These are phyloP conservation scores for Phymorhynchus buccinoides DNA, from an alignment of 1,140 invertebrate genomes.

Conservation along the genomic window DNA sequence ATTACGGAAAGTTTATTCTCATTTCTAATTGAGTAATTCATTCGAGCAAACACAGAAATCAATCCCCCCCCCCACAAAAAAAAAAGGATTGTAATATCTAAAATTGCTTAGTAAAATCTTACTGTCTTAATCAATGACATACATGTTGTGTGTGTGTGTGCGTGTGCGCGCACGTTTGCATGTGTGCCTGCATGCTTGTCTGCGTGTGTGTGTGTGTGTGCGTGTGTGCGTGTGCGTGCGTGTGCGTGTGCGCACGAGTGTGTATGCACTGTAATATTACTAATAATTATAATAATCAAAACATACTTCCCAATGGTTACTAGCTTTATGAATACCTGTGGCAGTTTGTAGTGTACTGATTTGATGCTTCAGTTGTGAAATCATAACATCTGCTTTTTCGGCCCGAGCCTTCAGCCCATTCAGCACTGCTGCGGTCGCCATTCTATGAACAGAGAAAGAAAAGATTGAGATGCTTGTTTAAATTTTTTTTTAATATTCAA, in stretches of 20 bases:
- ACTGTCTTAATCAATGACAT: too few relatives aligned
- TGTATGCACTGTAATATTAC: background rate
- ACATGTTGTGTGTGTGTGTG: too few relatives aligned
- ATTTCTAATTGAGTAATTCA: too few relatives aligned
- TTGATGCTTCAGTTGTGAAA: constrained; percentile 57
- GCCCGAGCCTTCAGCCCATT: constrained; percentile 55
- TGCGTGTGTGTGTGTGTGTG: too few relatives aligned
- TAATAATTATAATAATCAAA: background rate
- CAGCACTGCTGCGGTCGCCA: constrained; percentile 56
- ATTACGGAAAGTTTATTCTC: background rate
- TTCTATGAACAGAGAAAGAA: constrained; percentile 41
- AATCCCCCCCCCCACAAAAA: background rate
- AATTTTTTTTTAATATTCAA: background rate
- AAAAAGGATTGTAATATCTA: background rate
- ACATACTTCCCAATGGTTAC: too few relatives aligned
- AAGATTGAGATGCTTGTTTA: background rate
- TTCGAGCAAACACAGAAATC: background rate
- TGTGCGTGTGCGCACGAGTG: background rate
- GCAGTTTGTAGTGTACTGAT: constrained; percentile 59
- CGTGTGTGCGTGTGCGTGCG: background rate
- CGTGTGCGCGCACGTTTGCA: too few relatives aligned
- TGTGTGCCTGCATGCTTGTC: background rate
- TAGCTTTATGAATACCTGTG: constrained; percentile 51
- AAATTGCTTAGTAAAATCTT: too few relatives aligned
- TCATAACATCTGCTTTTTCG: constrained; percentile 60